Percentiles rank a stretch among this genome's conserved stretches.
Evolutionary conservation across 2,888 invertebrate genomes (phyloP).

Genomic region (Anorthoa munda): DNA sequence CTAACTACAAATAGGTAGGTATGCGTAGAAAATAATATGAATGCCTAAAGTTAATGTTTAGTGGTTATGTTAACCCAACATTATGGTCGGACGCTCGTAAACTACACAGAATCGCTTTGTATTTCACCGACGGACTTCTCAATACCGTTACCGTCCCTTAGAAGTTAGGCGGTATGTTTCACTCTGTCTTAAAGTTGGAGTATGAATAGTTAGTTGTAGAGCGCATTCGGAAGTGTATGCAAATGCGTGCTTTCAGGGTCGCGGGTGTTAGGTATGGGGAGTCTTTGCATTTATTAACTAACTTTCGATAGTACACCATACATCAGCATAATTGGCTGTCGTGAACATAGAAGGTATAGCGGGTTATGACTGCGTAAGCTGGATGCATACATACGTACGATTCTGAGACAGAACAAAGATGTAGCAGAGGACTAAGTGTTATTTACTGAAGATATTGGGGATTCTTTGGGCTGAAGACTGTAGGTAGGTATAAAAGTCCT

Average conservation of each 20-base stretch:
- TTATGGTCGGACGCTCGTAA: constrained; percentile 50
- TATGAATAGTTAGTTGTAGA: constrained; percentile 39
- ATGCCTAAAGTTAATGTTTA: constrained; percentile 46
- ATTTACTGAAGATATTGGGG: no score
- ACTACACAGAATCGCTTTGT: constrained; percentile 56
- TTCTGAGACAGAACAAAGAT: no score
- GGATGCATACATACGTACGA: no score
- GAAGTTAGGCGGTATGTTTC: constrained; percentile 35
- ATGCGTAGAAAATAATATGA: constrained; percentile 37
- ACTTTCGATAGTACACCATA: no score
- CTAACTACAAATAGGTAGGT: constrained; percentile 13
- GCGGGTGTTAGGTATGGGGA: background rate
- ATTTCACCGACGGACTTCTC: constrained; percentile 53
- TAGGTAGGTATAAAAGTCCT: no score
- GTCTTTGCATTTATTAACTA: no score
- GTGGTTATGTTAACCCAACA: constrained; percentile 19
- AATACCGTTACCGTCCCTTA: constrained; percentile 44
- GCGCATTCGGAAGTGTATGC: background rate
- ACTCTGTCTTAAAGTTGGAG: background rate
- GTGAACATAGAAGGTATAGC: no score
- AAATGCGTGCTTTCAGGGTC: background rate
- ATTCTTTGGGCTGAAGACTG: no score
- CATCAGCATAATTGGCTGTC: background rate
- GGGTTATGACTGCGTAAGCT: no score
- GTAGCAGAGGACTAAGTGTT: no score